A percentile compares a stretch with the other conserved stretches of the same genome.
Evolutionary conservation across 2,113 vertebrate genomes (phyloP).

Genomic region (Oceanodroma tethys): DNA sequence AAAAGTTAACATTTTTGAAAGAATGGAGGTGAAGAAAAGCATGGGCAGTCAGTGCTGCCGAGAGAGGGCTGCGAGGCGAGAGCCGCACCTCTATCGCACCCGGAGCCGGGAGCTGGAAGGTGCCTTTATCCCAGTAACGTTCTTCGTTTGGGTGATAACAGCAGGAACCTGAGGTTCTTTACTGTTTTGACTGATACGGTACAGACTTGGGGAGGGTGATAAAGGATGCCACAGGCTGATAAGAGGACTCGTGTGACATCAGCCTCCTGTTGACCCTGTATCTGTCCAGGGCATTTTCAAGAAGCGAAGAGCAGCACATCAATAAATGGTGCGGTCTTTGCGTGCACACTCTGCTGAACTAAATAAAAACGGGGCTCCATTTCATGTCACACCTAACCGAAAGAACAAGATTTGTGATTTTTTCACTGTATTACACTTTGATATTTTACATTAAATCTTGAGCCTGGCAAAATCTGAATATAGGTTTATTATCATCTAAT

Average conservation of each 20-base stretch:
- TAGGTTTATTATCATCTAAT: neutral
- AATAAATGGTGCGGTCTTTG: neutral
- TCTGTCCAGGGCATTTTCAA: neutral
- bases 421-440: neutral
- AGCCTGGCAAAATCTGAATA: neutral
- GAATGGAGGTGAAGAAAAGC: neutral
- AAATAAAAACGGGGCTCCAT: neutral
- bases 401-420: neutral
- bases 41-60: neutral
- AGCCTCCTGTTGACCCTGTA: neutral
- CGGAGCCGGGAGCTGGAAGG: neutral
- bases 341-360: neutral
- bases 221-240: neutral
- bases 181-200: neutral
- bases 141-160: neutral
- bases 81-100: neutral
- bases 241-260: neutral
- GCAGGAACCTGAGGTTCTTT: neutral
- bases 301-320: neutral
- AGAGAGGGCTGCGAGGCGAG: neutral
- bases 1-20: neutral
- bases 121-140: neutral
- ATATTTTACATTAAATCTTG: neutral
- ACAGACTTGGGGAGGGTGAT: neutral
- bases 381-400: neutral